These are phyloP conservation scores for Canis aureus DNA, from an alignment of 2,113 vertebrate species.

Conservation along the genomic window DNA sequence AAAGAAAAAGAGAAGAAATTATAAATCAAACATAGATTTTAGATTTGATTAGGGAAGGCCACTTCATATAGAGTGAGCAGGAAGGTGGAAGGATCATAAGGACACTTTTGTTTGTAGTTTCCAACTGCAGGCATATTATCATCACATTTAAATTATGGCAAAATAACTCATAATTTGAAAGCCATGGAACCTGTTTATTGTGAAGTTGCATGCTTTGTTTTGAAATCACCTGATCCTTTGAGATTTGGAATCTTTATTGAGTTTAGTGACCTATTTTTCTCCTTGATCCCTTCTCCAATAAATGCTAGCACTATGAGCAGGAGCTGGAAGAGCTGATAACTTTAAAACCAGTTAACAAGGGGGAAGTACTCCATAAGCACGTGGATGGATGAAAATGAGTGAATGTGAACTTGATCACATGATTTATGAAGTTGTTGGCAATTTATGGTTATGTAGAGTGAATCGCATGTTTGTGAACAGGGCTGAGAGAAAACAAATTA, in stretches of 20 bases:
- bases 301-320: background rate
- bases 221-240: slow-evolving; percentile 21
- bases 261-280: background rate
- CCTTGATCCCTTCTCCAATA: background rate
- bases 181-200: slow-evolving; percentile 11
- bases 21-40: background rate
- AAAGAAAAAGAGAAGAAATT: background rate
- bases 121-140: background rate
- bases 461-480: background rate
- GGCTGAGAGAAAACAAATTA: background rate
- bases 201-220: background rate
- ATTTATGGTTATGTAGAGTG: background rate
- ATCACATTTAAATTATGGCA: slow-evolving; percentile 33
- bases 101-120: background rate
- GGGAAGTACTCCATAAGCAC: background rate
- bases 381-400: background rate
- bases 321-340: background rate
- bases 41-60: background rate
- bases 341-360: background rate
- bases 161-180: slow-evolving; percentile 34
- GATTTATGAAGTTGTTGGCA: background rate
- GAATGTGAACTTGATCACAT: background rate
- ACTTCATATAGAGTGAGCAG: background rate
- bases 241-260: background rate
- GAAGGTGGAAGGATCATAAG: background rate